Conservation (phyloP, 2,113 vertebrate genomes). For the Motacilla tschutschensis region DNA sequence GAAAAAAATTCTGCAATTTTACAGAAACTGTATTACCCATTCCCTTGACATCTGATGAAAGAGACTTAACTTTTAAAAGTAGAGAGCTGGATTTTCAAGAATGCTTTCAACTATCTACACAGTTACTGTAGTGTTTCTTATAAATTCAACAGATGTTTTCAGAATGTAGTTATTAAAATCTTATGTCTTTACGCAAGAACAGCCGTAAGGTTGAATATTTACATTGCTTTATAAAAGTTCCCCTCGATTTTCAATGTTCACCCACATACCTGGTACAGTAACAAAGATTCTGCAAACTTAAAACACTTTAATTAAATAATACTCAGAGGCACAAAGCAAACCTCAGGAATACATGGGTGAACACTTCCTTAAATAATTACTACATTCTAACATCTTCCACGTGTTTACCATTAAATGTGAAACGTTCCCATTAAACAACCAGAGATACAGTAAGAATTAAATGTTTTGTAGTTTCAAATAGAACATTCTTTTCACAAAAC, state of each 20-base stretch:
- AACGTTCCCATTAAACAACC: conserved; percentile 76
- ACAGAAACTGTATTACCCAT: conserved; percentile 74
- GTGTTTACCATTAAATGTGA: conserved; percentile 77
- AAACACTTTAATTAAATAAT: conserved; percentile 82
- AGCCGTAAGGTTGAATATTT: conserved; percentile 78
- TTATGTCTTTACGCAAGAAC: conserved; percentile 73
- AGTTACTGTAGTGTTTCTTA: conserved; percentile 72
- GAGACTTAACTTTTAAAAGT: conserved; percentile 73
- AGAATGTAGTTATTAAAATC: conserved; percentile 78
- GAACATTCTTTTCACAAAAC: conserved; percentile 85
- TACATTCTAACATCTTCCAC: conserved; percentile 83
- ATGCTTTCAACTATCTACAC: conserved; percentile 75
- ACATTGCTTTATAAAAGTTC: conserved; percentile 86
- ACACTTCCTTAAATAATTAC: conserved; percentile 78
- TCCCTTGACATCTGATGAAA: conserved; percentile 76
- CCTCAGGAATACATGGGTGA: conserved; percentile 75
- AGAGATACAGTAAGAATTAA: conserved; percentile 83
- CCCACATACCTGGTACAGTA: conserved; percentile 79
- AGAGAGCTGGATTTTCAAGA: conserved; percentile 77
- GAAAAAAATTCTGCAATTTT: conserved; percentile 76
- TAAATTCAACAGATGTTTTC: conserved; percentile 77
- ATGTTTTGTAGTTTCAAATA: conserved; percentile 79
- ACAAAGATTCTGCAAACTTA: conserved; percentile 80
- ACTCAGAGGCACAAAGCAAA: conserved; percentile 84
- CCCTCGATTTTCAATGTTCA: conserved; percentile 78